Evolutionary conservation across 2,888 invertebrate species (phyloP), one percentile per base, ranked within the genome.

Genomic region (Gari tellinella): DNA sequence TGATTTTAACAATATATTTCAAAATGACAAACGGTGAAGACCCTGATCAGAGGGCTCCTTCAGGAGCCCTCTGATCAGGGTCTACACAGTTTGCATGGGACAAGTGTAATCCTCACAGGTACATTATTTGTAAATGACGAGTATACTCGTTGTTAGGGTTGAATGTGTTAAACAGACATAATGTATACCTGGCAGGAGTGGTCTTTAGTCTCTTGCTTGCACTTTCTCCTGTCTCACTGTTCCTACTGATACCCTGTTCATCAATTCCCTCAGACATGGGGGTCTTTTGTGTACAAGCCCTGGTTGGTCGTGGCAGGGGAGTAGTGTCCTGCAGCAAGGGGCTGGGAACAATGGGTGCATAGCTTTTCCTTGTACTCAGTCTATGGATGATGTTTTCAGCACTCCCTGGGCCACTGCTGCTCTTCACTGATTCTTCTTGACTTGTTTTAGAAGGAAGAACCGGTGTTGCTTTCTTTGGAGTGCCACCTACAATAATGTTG

Each of bases 291-390:
- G 70, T 63, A 43, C 72, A 66, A 5, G 53, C 40, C 38, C 73
- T 56, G 8, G 26, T 41, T 12, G 67, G 72, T 2, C 75, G 53
- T 8, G 80, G 82, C 10, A 72, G 69, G 1, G 84, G 84, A 1
- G 84, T 79, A 48, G 81, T 61, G 76, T 87, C 76, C 61, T 75
- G 48, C 8, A 89, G 65, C 7, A 89, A 66, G n/a, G 89, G 89
- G 65, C 89, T 89, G 26, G 87, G 87, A n/a, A 87, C 72, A 7
- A 72, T 78, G 8, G 88, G 89, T 4, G 82, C 58, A 55, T 87
- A 89, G 60, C 86, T 88, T 45, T 68, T 75, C 52, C 38, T 67
- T 25, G 37, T 63, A 19, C 10, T 31, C 3, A 19, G 15, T 5
- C 43, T 15, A 43, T 15, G 43, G 43, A 15, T 15, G 15, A 19